Evolutionary conservation across 2,797 vertebrate genomes (phyloP), one percentile per base, ranked within the genome.

Genomic region (Pagetopsis macropterus): DNA sequence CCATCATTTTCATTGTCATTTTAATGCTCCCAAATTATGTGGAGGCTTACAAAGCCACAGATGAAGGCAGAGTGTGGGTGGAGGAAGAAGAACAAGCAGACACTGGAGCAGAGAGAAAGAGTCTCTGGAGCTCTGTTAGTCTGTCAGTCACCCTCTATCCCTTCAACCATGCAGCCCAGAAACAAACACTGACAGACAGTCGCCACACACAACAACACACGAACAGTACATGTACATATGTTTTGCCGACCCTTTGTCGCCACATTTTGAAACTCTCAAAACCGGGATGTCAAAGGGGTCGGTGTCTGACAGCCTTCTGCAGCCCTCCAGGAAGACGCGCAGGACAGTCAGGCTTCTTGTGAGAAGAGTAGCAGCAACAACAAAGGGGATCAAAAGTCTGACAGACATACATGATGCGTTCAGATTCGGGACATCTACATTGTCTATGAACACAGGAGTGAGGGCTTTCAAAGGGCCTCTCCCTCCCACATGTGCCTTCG

Each of bases 1-100:
- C 89, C 86, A 79, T 89, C 87, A 90, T 93, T 93, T 93, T 83
- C 84, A 93, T 94, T 94, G 91, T 94, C 88, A 92, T 91, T 91
- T 87, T 91, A 91, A 92, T 93, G 92, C 83, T 89, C 80, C 82
- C 75, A 83, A 90, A 91, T 92, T 91, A 83, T 91, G 89, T 88
- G 83, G 88, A 87, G 81, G 74, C 84, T 87, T 87, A 92, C 90
- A 92, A 93, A 93, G 91, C 79, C 84, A 82, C 60, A 81, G 88
- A 93, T 90, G 86, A 92, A 93, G 93, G 90, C 83, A 86, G 83
- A 77, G 84, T 82, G 87, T 87, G 89, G 88, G 89, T 51, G 83
- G 91, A 85, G 82, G 84, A 81, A 88, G 82, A 82, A 75, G 75
- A 85, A 70, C 77, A 81, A 62, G 82, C 84, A 84, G 77, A 89